Evolutionary conservation across 2,888 invertebrate species (phyloP).

Genomic region (Myopa tessellatipennis): DNA sequence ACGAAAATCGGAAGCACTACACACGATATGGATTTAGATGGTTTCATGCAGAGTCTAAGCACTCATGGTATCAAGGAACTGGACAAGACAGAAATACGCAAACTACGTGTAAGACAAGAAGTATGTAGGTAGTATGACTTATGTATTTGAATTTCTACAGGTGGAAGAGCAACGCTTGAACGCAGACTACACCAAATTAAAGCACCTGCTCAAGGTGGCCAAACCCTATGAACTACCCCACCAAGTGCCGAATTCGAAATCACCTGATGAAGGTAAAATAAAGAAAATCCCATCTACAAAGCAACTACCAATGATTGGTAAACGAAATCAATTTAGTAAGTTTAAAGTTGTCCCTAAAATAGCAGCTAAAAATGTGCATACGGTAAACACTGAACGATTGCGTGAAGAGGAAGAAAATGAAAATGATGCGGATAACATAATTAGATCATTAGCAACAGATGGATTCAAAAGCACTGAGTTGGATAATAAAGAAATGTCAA

Average conservation of each 20-base stretch:
- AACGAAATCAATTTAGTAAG: constrained; percentile 65
- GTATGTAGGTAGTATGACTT: not conserved
- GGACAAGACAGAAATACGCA: constrained; percentile 76
- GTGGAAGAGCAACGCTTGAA: constrained; percentile 76
- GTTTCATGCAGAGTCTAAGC: constrained; percentile 80
- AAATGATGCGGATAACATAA: not conserved
- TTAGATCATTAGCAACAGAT: not conserved
- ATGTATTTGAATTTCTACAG: constrained; percentile 59
- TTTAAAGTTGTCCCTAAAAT: constrained; percentile 57
- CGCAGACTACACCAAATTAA: constrained; percentile 75
- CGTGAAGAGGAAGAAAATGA: constrained; percentile 23
- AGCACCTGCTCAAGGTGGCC: constrained; percentile 80
- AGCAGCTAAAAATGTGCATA: constrained; percentile 26
- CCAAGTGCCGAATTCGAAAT: not conserved
- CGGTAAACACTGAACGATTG: not conserved
- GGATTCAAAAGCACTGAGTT: not conserved
- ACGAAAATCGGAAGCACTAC: constrained; percentile 26
- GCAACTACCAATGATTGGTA: constrained; percentile 69
- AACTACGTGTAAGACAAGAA: constrained; percentile 66
- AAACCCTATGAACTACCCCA: constrained; percentile 75
- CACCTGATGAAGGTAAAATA: not conserved
- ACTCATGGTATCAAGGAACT: constrained; percentile 70
- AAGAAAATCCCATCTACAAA: constrained; percentile 42
- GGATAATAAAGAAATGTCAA: not conserved
- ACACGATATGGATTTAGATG: constrained; percentile 81